Conservation (phyloP, 2,888 invertebrate genomes). For the Neoitamus cyanurus region DNA sequence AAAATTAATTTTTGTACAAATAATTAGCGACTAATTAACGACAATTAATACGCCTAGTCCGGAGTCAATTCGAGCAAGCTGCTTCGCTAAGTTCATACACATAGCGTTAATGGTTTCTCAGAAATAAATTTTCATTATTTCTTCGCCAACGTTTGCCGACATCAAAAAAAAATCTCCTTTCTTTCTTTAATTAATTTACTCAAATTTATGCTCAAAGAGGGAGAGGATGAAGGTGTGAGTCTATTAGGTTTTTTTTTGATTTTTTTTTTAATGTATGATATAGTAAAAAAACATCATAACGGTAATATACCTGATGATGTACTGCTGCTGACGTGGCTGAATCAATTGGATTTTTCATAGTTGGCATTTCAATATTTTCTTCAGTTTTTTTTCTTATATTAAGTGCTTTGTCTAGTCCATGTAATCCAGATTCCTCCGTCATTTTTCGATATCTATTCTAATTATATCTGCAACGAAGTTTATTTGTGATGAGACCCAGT, state of each 20-base stretch:
- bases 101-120: not conserved
- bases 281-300: too few relatives aligned
- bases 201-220: not conserved
- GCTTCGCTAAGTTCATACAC: too few relatives aligned
- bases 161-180: not conserved
- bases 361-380: conserved; percentile 54
- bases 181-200: too few relatives aligned
- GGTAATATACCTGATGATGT: conserved; percentile 49
- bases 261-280: too few relatives aligned
- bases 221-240: not conserved
- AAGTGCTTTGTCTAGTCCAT: conserved; percentile 47
- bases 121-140: not conserved
- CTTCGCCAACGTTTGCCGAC: not conserved
- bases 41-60: too few relatives aligned
- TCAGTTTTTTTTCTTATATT: conserved; percentile 48
- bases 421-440: conserved; percentile 47
- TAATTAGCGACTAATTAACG: too few relatives aligned
- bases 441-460: conserved; percentile 23
- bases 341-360: conserved; percentile 49
- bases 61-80: too few relatives aligned
- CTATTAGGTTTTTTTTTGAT: too few relatives aligned
- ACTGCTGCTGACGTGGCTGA: conserved; percentile 8
- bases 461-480: not conserved
- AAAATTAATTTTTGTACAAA: too few relatives aligned
- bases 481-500: too few relatives aligned